phyloP scores from a whole-genome alignment of 2,888 invertebrate species.

The Helleia helle region DNA sequence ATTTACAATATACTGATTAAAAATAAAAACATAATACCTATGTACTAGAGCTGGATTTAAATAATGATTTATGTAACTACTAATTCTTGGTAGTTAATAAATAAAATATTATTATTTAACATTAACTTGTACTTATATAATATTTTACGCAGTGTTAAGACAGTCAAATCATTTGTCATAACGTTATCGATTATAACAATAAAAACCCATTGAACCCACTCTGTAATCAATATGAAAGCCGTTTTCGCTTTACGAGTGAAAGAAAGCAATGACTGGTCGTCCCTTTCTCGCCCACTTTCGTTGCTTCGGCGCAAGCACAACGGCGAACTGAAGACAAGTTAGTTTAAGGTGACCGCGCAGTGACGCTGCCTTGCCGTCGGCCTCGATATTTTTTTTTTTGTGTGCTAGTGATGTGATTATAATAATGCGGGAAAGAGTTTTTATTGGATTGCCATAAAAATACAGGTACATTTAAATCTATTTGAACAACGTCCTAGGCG shows the following conservation, averaged over 20 bases:
- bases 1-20: no score
- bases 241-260: slow-evolving; percentile 46
- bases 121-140: no score
- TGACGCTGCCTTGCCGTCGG: slow-evolving; percentile 57
- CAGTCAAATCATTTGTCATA: slow-evolving; percentile 3
- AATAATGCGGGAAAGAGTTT: neutral
- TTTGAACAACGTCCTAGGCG: slow-evolving; percentile 23
- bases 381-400: slow-evolving; percentile 49
- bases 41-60: no score
- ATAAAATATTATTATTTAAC: no score
- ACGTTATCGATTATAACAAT: slow-evolving; percentile 12
- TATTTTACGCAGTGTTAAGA: neutral
- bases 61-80: no score
- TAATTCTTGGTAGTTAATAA: no score
- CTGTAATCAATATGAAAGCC: slow-evolving; percentile 27
- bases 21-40: no score
- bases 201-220: slow-evolving; percentile 21
- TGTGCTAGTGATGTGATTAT: slow-evolving; percentile 53
- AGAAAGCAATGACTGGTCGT: slow-evolving; percentile 58
- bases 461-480: slow-evolving; percentile 14
- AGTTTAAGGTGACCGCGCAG: slow-evolving; percentile 67
- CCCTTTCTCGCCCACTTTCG: slow-evolving; percentile 64
- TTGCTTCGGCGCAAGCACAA: slow-evolving; percentile 36
- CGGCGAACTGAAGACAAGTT: slow-evolving; percentile 46
- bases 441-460: slow-evolving; percentile 3